A percentile compares a stretch with the other conserved stretches of the same genome.
Evolutionary conservation across 2,797 vertebrate genomes (phyloP).

Genomic region (Erpetoichthys calabaricus): DNA sequence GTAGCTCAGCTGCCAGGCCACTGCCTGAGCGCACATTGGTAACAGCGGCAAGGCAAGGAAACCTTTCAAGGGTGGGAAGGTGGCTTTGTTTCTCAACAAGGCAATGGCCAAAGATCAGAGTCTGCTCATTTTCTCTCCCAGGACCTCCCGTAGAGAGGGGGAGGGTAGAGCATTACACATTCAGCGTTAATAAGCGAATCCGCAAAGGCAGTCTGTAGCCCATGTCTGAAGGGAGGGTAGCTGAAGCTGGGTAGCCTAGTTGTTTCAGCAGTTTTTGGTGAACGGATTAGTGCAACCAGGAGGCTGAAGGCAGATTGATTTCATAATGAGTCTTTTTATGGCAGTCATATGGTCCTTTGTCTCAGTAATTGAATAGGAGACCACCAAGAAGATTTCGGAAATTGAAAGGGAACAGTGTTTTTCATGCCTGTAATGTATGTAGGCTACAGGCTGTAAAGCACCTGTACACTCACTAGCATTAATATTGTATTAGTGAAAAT

Average conservation of each 20-base stretch:
- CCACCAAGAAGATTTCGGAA: neutral
- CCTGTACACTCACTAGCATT: too few relatives aligned
- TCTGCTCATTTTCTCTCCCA: slow-evolving; percentile 15
- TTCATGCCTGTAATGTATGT: too few relatives aligned
- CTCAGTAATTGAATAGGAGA: neutral
- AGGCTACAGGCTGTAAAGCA: too few relatives aligned
- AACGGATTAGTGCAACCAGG: neutral
- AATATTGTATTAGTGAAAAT: too few relatives aligned
- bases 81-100: slow-evolving; percentile 35
- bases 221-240: too few relatives aligned
- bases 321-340: neutral
- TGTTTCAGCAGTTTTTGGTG: too few relatives aligned
- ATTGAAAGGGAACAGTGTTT: too few relatives aligned
- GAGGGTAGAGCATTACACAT: slow-evolving; percentile 21
- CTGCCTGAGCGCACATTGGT: slow-evolving; percentile 9
- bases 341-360: neutral
- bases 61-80: slow-evolving; percentile 16
- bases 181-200: slow-evolving; percentile 22
- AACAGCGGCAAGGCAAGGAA: slow-evolving; percentile 15
- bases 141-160: slow-evolving; percentile 13
- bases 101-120: slow-evolving; percentile 42
- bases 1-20: neutral
- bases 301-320: neutral
- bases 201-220: neutral
- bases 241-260: too few relatives aligned